Base-by-base conservation (phyloP, 2,113 vertebrate genomes). In the Tupaia tana region DNA sequence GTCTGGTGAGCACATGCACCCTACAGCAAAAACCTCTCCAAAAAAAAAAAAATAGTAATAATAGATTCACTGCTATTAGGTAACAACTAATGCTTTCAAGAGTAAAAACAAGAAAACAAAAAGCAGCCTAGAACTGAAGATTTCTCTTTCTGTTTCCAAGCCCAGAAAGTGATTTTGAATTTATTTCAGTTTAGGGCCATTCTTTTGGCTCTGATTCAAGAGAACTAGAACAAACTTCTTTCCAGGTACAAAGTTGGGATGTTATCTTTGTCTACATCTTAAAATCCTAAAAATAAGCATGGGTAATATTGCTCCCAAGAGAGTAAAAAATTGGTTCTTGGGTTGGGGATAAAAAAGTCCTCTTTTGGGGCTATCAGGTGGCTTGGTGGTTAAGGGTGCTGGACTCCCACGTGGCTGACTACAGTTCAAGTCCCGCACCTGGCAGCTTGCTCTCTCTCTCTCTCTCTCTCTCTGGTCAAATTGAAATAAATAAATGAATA, bases 141-240 rank as follows among this genome's bases (percentile, higher is more conserved):
- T 73, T 86, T 82, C 12, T 91, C 79, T 80, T 85, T 91, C 18
- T 19, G 19, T 11, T 59, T 18, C 3, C 9, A 90, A 34, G 20
- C 52, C 27, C 29, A 77, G 18, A 84, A 89, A 93, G 56, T 82
- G 3, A 94, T 61, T 92, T 87, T 75, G 34, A 11, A 66, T 67
- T 85, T 90, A 34, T 9, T 77, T 29, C 91, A 92, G 59, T 81
- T 78, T 77, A 80, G 20, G 22, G 6, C 27, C 66, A 87, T 80
- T 90, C 56, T 77, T 92, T 69, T 43, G 79, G 58, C 73, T 95
- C 31, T 70, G 10, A 59, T 88, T 70, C 15, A 79, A 84, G 59
- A 70, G 91, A 90, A 95, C 29, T 54, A 70, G 43, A 83, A 52
- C 27, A 84, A 64, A 22, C 7, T 0, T 89, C 22, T 83, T 89